Conservation (phyloP, 2,888 invertebrate genomes). For the Chymomyza amoena region DNA sequence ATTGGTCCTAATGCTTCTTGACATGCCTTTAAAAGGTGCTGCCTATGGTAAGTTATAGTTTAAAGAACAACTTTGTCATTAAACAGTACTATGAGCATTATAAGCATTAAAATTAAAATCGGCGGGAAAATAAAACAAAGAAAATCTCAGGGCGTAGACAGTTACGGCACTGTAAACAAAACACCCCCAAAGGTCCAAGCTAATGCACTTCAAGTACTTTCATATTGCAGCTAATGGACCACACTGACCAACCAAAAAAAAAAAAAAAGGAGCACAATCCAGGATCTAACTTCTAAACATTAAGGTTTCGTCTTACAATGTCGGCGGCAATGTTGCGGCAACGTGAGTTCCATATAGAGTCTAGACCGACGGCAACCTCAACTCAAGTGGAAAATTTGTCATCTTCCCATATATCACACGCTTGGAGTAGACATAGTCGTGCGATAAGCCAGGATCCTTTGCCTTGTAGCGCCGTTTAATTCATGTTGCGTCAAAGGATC, state of each 20-base stretch:
- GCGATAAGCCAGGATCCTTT: constrained; percentile 50
- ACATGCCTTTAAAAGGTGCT: too few relatives aligned
- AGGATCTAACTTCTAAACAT: constrained; percentile 42
- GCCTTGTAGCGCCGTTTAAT: constrained; percentile 59
- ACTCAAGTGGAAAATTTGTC: constrained; percentile 73
- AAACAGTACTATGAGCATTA: too few relatives aligned
- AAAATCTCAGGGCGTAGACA: not conserved
- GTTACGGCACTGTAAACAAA: constrained; percentile 52
- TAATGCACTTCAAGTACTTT: constrained; percentile 59
- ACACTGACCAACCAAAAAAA: constrained; percentile 56
- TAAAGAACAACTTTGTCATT: too few relatives aligned
- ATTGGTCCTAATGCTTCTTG: too few relatives aligned
- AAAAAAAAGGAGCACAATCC: constrained; percentile 10
- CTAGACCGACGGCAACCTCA: constrained; percentile 23
- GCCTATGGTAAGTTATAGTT: too few relatives aligned
- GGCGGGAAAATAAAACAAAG: not conserved
- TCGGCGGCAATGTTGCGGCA: constrained; percentile 62
- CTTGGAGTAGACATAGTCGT: not conserved
- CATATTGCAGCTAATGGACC: constrained; percentile 62
- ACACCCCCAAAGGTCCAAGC: constrained; percentile 37
- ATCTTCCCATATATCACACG: constrained; percentile 63
- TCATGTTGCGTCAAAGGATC: constrained; percentile 75
- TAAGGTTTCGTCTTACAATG: constrained; percentile 62
- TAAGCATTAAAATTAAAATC: not conserved
- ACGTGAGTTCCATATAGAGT: constrained; percentile 36